Conservation (phyloP, 2,113 vertebrate species). For the Cyanistes caeruleus region DNA sequence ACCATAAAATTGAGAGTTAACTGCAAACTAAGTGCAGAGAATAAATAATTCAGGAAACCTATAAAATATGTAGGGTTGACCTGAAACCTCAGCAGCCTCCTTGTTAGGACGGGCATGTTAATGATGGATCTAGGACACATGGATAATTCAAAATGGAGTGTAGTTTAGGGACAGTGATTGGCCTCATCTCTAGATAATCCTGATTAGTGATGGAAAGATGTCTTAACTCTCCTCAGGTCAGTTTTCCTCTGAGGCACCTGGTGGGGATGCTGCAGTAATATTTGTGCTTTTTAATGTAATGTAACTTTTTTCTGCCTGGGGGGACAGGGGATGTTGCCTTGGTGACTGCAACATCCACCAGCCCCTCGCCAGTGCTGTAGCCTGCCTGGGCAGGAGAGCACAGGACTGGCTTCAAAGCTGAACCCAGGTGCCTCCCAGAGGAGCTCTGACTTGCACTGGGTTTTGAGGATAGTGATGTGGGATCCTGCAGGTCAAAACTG, state of each 20-base stretch:
- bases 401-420: background rate
- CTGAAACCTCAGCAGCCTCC: background rate
- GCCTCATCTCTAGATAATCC: conserved; percentile 62
- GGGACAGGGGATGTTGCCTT: background rate
- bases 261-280: background rate
- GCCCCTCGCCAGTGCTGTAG: background rate
- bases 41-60: conserved; percentile 39
- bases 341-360: background rate
- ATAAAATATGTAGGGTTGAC: conserved; percentile 35
- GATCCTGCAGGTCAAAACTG: background rate
- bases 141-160: conserved; percentile 40
- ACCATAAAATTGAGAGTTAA: background rate
- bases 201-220: conserved; percentile 34
- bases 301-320: background rate
- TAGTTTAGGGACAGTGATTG: conserved; percentile 57
- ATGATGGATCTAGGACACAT: conserved; percentile 48
- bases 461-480: background rate
- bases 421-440: background rate
- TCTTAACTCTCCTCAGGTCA: conserved; percentile 20
- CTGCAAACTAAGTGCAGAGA: background rate
- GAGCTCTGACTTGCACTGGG: background rate
- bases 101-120: background rate
- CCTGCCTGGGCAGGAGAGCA: background rate
- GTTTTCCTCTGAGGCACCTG: background rate
- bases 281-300: background rate